Base-by-base conservation (phyloP, 1,140 invertebrate genomes). In the Platyscapa corneri region DNA sequence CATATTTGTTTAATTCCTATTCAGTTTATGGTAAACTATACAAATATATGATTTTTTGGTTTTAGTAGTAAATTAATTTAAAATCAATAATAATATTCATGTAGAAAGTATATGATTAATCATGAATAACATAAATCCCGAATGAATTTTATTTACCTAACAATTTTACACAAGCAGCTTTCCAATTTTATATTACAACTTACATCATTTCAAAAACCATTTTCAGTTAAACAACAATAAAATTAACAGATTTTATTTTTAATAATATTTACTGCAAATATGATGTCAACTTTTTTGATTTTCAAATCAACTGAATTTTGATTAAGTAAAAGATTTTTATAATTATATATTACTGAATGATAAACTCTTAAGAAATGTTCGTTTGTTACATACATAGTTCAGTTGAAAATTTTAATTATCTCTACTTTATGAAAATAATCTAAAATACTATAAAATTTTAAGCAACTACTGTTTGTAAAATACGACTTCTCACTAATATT, bases 251-350 rank as follows among this genome's bases (percentile, higher is more conserved):
- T 70, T 89, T 88, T 81, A 56, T 76, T 1, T 76, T 6, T 65
- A 78, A 86, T 88, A 60, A 77, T 86, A 80, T 75, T 87, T 82
- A 70, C 37, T 72, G 67, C 56, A 86, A 42, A n/a, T 85, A 37
- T 76, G 84, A 88, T 86, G 89, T 87, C 84, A 87, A 64, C 83
- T 84, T 64, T 60, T 86, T 74, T 83, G 75, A 67, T 84, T 83
- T 79, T 87, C 67, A 49, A 32, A 79, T 87, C 70, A 76, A 89
- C 88, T 85, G 88, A 89, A 88, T 87, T 89, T 23, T 84, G 81
- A n/a, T n/a, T n/a, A n/a, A n/a, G n/a, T 85, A 89, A 81, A 85
- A 88, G 84, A 81, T 89, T 87, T 56, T 82, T 70, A 76, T 78
- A 77, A 56, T 60, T 86, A 84, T 85, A 84, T 83, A n/a, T 87